phyloP scores from a whole-genome alignment of 2,888 invertebrate species.

The Holacanthella duospinosa region DNA sequence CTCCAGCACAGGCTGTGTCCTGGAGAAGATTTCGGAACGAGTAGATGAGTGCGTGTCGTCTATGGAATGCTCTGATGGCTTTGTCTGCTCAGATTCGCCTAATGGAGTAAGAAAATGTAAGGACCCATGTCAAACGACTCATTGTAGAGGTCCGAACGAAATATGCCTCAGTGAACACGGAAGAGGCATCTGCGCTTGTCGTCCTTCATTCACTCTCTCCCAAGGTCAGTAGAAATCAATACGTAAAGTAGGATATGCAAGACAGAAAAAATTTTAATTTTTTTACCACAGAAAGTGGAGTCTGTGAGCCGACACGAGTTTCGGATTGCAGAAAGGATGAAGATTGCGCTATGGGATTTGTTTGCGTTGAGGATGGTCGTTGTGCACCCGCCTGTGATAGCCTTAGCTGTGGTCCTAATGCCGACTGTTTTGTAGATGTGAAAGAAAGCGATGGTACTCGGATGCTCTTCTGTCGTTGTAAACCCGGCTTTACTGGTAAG shows the following conservation, averaged over 20 bases:
- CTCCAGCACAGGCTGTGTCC: conserved; percentile 52
- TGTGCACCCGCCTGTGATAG: conserved; percentile 61
- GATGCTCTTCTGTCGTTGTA: neutral
- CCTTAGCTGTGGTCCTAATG: conserved; percentile 51
- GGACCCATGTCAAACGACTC: conserved; percentile 66
- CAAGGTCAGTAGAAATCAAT: neutral
- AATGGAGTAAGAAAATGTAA: conserved; percentile 59
- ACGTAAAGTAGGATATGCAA: neutral
- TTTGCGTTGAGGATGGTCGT: conserved; percentile 74
- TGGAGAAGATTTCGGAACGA: conserved; percentile 62
- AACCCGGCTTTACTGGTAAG: neutral
- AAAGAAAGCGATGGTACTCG: conserved; percentile 48
- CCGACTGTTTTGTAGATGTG: conserved; percentile 51
- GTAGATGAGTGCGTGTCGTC: conserved; percentile 57
- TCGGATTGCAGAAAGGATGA: conserved; percentile 63
- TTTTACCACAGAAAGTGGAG: conserved; percentile 49
- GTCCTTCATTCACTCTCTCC: conserved; percentile 55
- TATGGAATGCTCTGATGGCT: conserved; percentile 59
- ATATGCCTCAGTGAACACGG: conserved; percentile 59
- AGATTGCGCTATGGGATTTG: conserved; percentile 59
- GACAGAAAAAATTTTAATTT: too few species aligned
- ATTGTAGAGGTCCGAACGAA: conserved; percentile 67
- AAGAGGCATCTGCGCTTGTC: conserved; percentile 68
- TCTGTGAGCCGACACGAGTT: conserved; percentile 75
- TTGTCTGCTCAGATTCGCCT: conserved; percentile 56